Base-by-base conservation (phyloP, 2,113 vertebrate genomes). In the Equus quagga region DNA sequence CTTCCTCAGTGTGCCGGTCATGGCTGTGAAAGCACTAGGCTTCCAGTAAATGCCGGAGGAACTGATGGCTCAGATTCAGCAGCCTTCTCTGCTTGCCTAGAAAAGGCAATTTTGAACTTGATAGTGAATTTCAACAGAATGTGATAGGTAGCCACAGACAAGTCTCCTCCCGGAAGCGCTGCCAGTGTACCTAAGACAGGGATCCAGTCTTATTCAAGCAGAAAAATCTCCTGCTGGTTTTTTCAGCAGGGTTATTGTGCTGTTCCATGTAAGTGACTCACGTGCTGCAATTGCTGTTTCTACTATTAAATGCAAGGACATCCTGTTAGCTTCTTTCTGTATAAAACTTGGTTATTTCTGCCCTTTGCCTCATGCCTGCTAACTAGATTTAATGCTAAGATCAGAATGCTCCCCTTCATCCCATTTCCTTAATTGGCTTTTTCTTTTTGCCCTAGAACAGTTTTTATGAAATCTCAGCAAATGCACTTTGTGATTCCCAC, bases 121-220 rank as follows among this genome's bases (percentile, higher is more conserved):
- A 79, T 19, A 65, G 80, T 81, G 67, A 94, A 92, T 88, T 89
- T 95, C 83, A 97, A 69, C 19, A 58, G 88, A 95, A 96, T 19
- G 0, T 85, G 79, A 91, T 6, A 64, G 83, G 72, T 72, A 21
- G 62, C 65, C n/a, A 84, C 15, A 51, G 41, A 51, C 51, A 58
- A 65, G n/a, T 49, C 60, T 85, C 91, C 78, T 93, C 62, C 49
- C 86, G 21, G 2, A 91, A 95, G 87, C 49, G 26, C 28, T 79
- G 46, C 36, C 56, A 60, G 60, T 56, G 75, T 7, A 62, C 36
- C 86, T 24, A 23, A 79, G 6, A 49, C 26, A 84, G n/a, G 36
- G 49, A 78, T n/a, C 90, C 10, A 24, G n/a, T 67, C 46, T 94
- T 33, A 65, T 19, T 54, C 80, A 86, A 84, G 70, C 56, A 93